A percentile compares a stretch with the other conserved stretches of the same genome.
These are phyloP conservation scores for Mactra quadrangularis DNA, from an alignment of 1,140 invertebrate species.

Conservation along the genomic window DNA sequence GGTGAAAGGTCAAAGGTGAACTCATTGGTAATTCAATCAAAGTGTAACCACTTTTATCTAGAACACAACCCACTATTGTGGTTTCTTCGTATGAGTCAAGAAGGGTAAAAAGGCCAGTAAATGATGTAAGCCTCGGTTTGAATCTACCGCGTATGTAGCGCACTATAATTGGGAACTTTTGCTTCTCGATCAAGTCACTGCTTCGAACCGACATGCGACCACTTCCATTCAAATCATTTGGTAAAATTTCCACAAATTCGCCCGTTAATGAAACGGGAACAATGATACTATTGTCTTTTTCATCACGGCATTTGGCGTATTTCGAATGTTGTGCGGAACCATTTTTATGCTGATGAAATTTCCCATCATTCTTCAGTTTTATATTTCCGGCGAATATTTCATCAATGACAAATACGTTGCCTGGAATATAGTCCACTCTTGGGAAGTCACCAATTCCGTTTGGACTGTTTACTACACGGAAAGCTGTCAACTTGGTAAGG, in stretches of 20 bases:
- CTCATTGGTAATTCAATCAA: constrained; percentile 65
- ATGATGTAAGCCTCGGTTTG: constrained; percentile 58
- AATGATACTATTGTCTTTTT: constrained; percentile 58
- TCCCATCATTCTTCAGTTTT: constrained; percentile 50
- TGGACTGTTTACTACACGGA: constrained; percentile 49
- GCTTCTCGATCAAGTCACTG: constrained; percentile 61
- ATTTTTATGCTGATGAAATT: constrained; percentile 49
- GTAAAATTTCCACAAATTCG: constrained; percentile 65
- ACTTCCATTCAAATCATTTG: constrained; percentile 45
- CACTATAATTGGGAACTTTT: constrained; percentile 65
- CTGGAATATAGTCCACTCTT: constrained; percentile 61
- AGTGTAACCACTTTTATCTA: constrained; percentile 55
- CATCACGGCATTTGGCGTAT: constrained; percentile 65
- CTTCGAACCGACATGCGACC: constrained; percentile 61
- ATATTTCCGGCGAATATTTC: constrained; percentile 57
- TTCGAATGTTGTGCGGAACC: constrained; percentile 50
- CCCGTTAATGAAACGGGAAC: constrained; percentile 44
- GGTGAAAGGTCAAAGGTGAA: constrained; percentile 66
- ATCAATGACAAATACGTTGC: constrained; percentile 67
- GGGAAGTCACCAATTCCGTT: constrained; percentile 57
- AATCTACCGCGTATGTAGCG: constrained; percentile 63
- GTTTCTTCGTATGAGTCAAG: constrained; percentile 70
- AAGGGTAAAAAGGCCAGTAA: constrained; percentile 65
- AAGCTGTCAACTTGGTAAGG: constrained; percentile 60
- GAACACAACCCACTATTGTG: constrained; percentile 63